Base-by-base conservation (phyloP, 1,140 invertebrate species). In the Gyrodactylus bullatarudis region DNA sequence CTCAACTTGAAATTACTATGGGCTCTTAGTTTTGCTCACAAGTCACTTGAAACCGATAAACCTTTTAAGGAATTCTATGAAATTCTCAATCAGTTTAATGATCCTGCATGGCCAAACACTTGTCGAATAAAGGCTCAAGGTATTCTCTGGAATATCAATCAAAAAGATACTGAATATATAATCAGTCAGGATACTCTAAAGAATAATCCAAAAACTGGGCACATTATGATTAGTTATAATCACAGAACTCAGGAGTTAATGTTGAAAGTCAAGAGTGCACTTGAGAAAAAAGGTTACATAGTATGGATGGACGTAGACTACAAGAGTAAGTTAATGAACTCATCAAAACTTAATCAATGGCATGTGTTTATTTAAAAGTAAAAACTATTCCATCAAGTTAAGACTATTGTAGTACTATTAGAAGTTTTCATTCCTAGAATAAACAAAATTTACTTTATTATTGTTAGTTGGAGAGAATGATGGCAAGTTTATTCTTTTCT, bases 241-340 rank as follows among this genome's bases (percentile, higher is more conserved):
- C 70, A 71, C 70, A 71, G 26, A 20, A 71, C 70, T 20, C 70
- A 71, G 23, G 70, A 8, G 1, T 19, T 71, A 1, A 71, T 71
- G 70, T 21, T 71, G 26, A 8, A 71, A 26, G 24, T 71, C 20
- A 71, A 71, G n/a, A 71, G 24, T 19, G 1, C 2, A 16, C 23
- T 71, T 8, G 2, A 23, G 8, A n/a, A 23, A 1, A 23, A 1
- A 1, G 70, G 70, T 23, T 71, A 71, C 24, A 23, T 2, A 2
- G 70, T 71, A 20, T 71, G 70, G 70, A 71, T 71, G 70, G 70
- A 71, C n/a, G 70, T 71, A 1, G 70, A 71, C 24, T 71, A 71
- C n/a, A 71, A 23, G 26, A 71, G 70, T 71, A 25, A 26, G 23
- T 71, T 69, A 2, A n/a, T n/a, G n/a, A n/a, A n/a, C n/a, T n/a